phyloP scores from a whole-genome alignment of 2,113 vertebrate species.

The Periophthalmus modestus region DNA sequence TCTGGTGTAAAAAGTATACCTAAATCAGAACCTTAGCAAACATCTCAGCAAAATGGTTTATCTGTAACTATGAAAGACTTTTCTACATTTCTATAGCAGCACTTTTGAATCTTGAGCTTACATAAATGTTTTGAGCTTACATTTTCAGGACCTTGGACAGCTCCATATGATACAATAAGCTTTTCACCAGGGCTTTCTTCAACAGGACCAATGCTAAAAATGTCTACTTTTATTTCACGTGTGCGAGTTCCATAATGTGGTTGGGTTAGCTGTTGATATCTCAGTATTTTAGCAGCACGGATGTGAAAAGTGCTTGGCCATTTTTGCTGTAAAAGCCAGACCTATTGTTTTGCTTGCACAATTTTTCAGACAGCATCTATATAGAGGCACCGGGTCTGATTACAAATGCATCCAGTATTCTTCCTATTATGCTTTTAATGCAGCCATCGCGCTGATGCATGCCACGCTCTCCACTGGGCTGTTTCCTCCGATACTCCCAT shows the following conservation, averaged over 20 bases:
- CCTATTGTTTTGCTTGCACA: neutral
- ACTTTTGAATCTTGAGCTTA: too few species aligned
- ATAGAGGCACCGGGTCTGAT: neutral
- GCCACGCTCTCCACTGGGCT: conserved; percentile 13
- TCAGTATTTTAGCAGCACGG: neutral
- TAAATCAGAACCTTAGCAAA: neutral
- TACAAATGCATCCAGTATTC: neutral
- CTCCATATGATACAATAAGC: neutral
- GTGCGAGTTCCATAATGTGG: neutral
- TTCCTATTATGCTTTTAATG: conserved; percentile 25
- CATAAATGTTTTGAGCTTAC: neutral
- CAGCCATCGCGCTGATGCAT: conserved; percentile 26
- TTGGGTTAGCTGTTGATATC: neutral
- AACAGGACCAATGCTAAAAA: neutral
- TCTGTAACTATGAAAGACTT: neutral
- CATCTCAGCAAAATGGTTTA: neutral
- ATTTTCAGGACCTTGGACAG: neutral
- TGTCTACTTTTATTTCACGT: neutral
- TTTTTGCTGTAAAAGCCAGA: conserved; percentile 1
- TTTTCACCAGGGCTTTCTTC: neutral
- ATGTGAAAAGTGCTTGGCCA: neutral
- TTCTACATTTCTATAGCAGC: too few species aligned
- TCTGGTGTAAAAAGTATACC: neutral
- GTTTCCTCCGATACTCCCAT: conserved; percentile 9
- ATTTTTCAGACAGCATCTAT: neutral